Conservation (phyloP, 2,888 invertebrate species). For the Blastobasis lacticolella region DNA sequence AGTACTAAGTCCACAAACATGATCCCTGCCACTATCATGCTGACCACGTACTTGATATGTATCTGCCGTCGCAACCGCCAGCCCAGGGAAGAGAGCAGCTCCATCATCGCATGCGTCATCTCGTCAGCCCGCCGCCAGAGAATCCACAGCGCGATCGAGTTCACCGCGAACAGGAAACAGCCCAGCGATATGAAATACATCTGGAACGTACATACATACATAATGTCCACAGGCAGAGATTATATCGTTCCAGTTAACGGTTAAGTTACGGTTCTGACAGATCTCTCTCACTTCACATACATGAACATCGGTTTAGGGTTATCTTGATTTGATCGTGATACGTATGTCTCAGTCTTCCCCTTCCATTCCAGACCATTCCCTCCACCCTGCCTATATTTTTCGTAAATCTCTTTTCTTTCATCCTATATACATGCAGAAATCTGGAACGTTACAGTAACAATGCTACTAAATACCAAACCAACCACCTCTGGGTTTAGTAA, state of each 20-base stretch:
- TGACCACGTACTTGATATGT: conserved; percentile 1
- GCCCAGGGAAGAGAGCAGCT: conserved; percentile 38
- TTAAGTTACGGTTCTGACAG: not conserved
- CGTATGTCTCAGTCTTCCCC: not conserved
- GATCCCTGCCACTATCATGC: no score
- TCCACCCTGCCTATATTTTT: no score
- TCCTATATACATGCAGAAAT: no score
- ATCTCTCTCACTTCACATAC: not conserved
- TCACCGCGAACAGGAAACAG: conserved; percentile 29
- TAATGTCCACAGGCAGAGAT: not conserved
- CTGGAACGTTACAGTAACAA: not conserved
- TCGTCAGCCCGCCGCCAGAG: conserved; percentile 37
- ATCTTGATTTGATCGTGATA: not conserved
- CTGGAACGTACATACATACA: conserved; percentile 19
- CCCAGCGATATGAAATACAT: conserved; percentile 38
- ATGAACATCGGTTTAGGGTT: not conserved
- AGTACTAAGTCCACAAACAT: not conserved
- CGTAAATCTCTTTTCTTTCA: no score
- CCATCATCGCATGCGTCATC: conserved; percentile 39
- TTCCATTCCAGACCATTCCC: not conserved
- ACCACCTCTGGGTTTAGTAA: not conserved
- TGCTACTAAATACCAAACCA: not conserved
- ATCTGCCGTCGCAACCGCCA: conserved; percentile 37
- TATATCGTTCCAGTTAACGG: not conserved
- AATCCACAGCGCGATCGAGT: conserved; percentile 34